Base-by-base conservation (phyloP, 2,113 vertebrate genomes). In the Seriola dumerili region DNA sequence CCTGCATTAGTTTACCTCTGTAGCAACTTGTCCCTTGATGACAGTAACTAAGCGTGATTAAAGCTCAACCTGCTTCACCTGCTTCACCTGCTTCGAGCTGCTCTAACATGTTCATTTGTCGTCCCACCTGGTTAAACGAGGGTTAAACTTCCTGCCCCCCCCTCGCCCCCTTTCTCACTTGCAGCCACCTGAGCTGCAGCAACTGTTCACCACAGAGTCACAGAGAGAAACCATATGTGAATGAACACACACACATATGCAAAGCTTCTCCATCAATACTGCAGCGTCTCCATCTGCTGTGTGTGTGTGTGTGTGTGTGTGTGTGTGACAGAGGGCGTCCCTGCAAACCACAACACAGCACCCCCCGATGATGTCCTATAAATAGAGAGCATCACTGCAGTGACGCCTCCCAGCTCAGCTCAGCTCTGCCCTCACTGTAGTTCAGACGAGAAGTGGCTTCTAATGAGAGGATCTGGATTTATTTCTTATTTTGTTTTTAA, bases 151-250 rank as follows among this genome's bases (percentile, higher is more conserved):
- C 23, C 36, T 38, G 29, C 7, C n/a, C 21, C 44, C 44, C 7
- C n/a, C 23, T 36, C 44, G 7, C 25, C 13, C 29, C 8, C 64
- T 67, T 77, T 68, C 84, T 67, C 75, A 42, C 80, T 81, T 42
- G 58, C 62, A 73, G 74, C 77, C 90, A 90, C 89, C 88, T 90
- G 85, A 93, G 84, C 81, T 85, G 84, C 77, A 87, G 65, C 85
- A 77, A 89, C 68, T 74, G 77, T 85, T 83, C 7, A 68, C 81
- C 66, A 57, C 72, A 78, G 83, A 84, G 87, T 87, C 85, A 90
- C 67, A 78, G 83, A 84, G 87, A 88, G 91, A 88, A 80, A 65
- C 84, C 90, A 86, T 91, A 91, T 90, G 91, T 57, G 79, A 71
- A 63, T 23, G 50, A 81, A 85, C 68, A 70, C 57, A 72, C 12